Percentiles rank a stretch among this genome's conserved stretches.
phyloP scores from a whole-genome alignment of 2,113 vertebrate genomes.

The Raja brachyura region DNA sequence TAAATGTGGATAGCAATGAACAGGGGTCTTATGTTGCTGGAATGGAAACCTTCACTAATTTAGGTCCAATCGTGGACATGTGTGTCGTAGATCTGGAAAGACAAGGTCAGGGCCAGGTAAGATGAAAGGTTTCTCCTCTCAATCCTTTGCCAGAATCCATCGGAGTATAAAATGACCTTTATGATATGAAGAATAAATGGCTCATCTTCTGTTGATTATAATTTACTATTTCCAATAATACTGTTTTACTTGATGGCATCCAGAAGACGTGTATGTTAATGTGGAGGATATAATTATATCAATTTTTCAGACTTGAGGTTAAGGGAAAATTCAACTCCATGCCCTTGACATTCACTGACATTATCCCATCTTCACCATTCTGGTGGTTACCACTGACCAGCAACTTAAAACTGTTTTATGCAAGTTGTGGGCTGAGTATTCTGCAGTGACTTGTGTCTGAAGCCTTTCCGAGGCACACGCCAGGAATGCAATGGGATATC shows the following conservation, averaged over 20 bases:
- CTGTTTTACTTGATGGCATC: not conserved
- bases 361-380: too few relatives aligned
- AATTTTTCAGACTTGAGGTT: not conserved
- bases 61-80: conserved; percentile 97
- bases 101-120: conserved; percentile 95
- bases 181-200: not conserved
- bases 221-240: not conserved
- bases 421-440: too few relatives aligned
- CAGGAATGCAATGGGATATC: too few relatives aligned
- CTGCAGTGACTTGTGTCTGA: too few relatives aligned
- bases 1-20: conserved; percentile 96
- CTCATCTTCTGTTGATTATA: not conserved
- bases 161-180: not conserved
- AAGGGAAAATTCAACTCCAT: not conserved
- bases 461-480: too few relatives aligned
- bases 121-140: not conserved
- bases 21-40: conserved; percentile 92
- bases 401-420: too few relatives aligned
- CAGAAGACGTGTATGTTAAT: not conserved
- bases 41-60: conserved; percentile 98
- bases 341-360: too few relatives aligned
- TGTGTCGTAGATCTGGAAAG: conserved; percentile 96
- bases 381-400: too few relatives aligned
- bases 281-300: not conserved
- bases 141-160: not conserved